Evolutionary conservation across 2,888 invertebrate species (phyloP).

Genomic region (Drosophila subquinaria): DNA sequence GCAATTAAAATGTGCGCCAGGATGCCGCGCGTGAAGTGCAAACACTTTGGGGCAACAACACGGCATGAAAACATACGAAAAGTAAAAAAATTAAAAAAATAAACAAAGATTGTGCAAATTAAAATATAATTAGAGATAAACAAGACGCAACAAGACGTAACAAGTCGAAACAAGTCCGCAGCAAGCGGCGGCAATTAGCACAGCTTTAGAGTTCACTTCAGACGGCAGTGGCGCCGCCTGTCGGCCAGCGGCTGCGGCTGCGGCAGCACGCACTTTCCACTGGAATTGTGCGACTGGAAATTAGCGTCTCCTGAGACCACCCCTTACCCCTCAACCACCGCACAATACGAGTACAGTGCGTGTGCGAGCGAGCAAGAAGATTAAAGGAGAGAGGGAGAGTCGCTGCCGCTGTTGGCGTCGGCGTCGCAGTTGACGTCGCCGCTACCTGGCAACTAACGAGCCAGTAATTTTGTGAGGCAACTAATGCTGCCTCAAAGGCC

Average conservation of each 20-base stretch:
- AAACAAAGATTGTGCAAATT: slow-evolving; percentile 69
- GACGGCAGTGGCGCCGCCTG: slow-evolving; percentile 67
- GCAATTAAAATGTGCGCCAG: slow-evolving; percentile 75
- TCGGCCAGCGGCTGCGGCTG: slow-evolving; percentile 62
- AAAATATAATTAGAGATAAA: slow-evolving; percentile 83
- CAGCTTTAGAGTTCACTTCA: slow-evolving; percentile 7
- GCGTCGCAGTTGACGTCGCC: slow-evolving; percentile 19
- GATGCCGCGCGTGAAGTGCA: slow-evolving; percentile 68
- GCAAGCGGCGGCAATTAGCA: slow-evolving; percentile 60
- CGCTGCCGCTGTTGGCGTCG: slow-evolving; percentile 19
- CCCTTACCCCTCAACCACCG: slow-evolving; percentile 38
- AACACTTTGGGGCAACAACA: slow-evolving; percentile 65
- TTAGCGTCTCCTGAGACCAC: slow-evolving; percentile 46
- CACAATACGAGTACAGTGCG: slow-evolving; percentile 22
- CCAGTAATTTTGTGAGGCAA: slow-evolving; percentile 76
- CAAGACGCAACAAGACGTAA: slow-evolving; percentile 51
- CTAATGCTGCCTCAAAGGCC: slow-evolving; percentile 62
- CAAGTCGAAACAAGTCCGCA: slow-evolving; percentile 21
- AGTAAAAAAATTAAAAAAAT: slow-evolving; percentile 9
- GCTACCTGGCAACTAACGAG: slow-evolving; percentile 79
- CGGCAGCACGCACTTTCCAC: slow-evolving; percentile 74
- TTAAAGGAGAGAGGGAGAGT: slow-evolving; percentile 17
- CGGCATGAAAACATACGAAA: slow-evolving; percentile 23
- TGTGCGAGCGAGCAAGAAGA: slow-evolving; percentile 28
- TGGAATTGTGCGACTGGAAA: slow-evolving; percentile 71